Evolutionary conservation across 1,140 invertebrate genomes (phyloP).

Genomic region (Choristoneura fumiferana): DNA sequence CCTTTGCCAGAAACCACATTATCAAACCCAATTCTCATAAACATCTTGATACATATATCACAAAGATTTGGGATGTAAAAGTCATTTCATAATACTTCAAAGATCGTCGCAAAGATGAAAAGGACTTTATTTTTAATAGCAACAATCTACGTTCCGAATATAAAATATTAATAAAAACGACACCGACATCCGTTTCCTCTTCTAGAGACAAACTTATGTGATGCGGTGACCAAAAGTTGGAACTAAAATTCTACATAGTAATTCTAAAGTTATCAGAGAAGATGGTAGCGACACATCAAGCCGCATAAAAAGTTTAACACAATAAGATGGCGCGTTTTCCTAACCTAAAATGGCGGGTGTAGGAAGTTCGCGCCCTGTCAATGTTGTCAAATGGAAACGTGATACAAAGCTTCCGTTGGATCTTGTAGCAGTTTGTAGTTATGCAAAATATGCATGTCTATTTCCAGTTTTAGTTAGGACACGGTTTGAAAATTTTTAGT

Average conservation of each 20-base stretch:
- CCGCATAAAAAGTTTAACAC: too few relatives aligned
- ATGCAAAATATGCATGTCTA: slow-evolving; percentile 16
- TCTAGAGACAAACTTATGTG: background rate
- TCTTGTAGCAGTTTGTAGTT: slow-evolving; percentile 6
- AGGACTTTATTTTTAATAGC: slow-evolving; percentile 4
- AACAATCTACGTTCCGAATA: slow-evolving; percentile 1
- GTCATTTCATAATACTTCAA: slow-evolving; percentile 16
- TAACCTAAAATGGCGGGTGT: background rate
- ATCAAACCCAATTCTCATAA: too few relatives aligned
- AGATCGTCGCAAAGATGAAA: slow-evolving; percentile 9
- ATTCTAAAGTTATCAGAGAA: too few relatives aligned
- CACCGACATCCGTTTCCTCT: slow-evolving; percentile 15
- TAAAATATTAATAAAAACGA: slow-evolving; percentile 17
- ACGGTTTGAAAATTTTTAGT: background rate
- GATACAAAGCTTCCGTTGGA: slow-evolving; percentile 13
- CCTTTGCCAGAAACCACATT: too few relatives aligned
- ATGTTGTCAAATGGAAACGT: slow-evolving; percentile 13
- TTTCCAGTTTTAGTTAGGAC: background rate
- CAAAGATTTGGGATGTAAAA: background rate
- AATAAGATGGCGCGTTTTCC: too few relatives aligned
- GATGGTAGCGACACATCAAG: too few relatives aligned
- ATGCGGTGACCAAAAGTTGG: too few relatives aligned
- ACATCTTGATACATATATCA: too few relatives aligned
- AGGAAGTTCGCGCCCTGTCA: background rate
- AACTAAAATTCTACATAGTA: too few relatives aligned